Percentiles rank a stretch among this genome's conserved stretches.
Conservation (phyloP, 1,140 invertebrate species). For the Bombus soroeensis region DNA sequence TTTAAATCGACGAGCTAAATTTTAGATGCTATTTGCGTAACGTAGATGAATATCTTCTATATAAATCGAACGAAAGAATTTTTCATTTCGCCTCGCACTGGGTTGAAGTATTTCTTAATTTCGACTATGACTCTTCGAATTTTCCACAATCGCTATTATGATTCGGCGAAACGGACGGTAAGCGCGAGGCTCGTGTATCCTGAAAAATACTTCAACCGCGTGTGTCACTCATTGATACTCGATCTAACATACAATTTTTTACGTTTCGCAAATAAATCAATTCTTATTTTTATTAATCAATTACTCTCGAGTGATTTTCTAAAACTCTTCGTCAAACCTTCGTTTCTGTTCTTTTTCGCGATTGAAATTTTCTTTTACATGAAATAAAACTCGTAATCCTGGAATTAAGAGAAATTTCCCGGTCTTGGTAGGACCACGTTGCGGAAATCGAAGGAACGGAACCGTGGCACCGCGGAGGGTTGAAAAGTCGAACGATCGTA, state of each 20-base stretch:
- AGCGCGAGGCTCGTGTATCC: neutral
- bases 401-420: neutral
- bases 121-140: neutral
- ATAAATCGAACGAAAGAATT: neutral
- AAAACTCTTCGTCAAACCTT: neutral
- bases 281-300: neutral
- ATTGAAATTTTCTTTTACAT: neutral
- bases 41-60: neutral
- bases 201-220: neutral
- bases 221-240: neutral
- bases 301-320: neutral
- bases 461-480: slow-evolving; percentile 33
- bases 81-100: neutral
- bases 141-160: neutral
- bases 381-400: neutral
- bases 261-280: too few species aligned
- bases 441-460: slow-evolving; percentile 1
- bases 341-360: neutral
- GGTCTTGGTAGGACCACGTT: neutral
- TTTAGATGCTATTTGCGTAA: neutral
- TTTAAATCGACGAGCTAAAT: neutral
- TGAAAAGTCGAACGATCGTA: slow-evolving; percentile 63
- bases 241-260: too few species aligned
- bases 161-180: neutral
- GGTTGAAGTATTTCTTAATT: neutral